Base-by-base conservation (phyloP, 2,113 vertebrate species). In the Ardeotis arabs region DNA sequence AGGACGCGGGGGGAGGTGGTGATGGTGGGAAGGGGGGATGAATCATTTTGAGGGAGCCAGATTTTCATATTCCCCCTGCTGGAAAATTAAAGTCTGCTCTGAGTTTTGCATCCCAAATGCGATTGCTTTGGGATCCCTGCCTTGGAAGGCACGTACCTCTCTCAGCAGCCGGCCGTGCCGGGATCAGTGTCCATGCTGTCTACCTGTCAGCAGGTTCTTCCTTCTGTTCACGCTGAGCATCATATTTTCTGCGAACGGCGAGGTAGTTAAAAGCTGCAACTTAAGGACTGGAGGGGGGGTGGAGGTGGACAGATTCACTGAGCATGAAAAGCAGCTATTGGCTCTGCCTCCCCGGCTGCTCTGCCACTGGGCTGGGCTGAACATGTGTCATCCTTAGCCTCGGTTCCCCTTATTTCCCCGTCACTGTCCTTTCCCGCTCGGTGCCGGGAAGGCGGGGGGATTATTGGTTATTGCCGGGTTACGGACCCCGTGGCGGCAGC, bases 91-190 rank as follows among this genome's bases (percentile, higher is more conserved):
- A 91, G 64, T 66, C 73, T 82, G 93, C 81, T 91, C 93, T 7
- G 87, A 78, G 77, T 92, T 92, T 94, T 56, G 89, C 93, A 89
- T 97, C 95, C 92, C 92, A 8, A 96, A 94, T 19, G 67, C 12
- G 64, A 70, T 79, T 35, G 86, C 78, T 93, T 49, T 45, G 9
- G 18, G 85, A 59, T 73, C 85, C 60, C 80, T 70, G 95, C 92
- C 95, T 90, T 73, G 94, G 91, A 67, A 87, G 80, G 79, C 90
- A 89, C 95, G 41, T 96, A 96, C 96, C 97, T 97, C 87, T 94
- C 37, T 95, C 84, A 93, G 96, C 96, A 95, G 97, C 89, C 91
- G 6, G 92, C 86, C 90, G 93, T 96, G 95, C 89, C 66, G 10
- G 73, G 85, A 23, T 91, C 95, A 59, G 92, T 53, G 91, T 67